Conservation (phyloP, 2,888 invertebrate species). For the Pyrgus malvae region DNA sequence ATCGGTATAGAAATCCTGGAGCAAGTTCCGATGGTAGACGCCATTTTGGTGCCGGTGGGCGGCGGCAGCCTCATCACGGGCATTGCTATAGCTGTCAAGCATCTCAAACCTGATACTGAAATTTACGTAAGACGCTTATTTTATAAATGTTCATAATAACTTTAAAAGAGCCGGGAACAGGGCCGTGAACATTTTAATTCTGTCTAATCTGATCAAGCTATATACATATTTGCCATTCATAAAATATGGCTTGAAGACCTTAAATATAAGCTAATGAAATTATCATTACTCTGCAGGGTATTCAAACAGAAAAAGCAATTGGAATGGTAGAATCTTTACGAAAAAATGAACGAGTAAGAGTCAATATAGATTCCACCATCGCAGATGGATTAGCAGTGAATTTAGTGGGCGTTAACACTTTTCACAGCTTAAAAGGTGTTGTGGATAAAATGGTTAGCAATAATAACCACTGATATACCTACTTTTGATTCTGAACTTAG, state of each 20-base stretch:
- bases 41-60: constrained; percentile 94
- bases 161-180: too few relatives aligned
- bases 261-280: too few relatives aligned
- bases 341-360: constrained; percentile 86
- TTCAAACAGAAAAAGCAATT: constrained; percentile 65
- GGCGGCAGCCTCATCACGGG: constrained; percentile 96
- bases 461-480: too few relatives aligned
- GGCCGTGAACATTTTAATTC: too few relatives aligned
- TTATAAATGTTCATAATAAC: too few relatives aligned
- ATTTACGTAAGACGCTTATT: constrained; percentile 87
- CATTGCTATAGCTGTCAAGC: constrained; percentile 92
- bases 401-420: constrained; percentile 67
- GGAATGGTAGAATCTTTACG: constrained; percentile 73
- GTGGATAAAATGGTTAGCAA: constrained; percentile 78
- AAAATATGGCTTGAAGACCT: too few relatives aligned
- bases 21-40: constrained; percentile 92
- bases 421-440: constrained; percentile 59
- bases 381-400: constrained; percentile 88
- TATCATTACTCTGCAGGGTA: constrained; percentile 46
- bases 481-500: too few relatives aligned
- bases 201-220: too few relatives aligned
- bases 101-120: constrained; percentile 89
- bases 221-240: too few relatives aligned
- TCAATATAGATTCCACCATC: constrained; percentile 85
- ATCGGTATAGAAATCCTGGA: constrained; percentile 96